Evolutionary conservation across 2,888 invertebrate genomes (phyloP), one percentile per base, ranked within the genome.

Genomic region (Drosophila bunnanda): DNA sequence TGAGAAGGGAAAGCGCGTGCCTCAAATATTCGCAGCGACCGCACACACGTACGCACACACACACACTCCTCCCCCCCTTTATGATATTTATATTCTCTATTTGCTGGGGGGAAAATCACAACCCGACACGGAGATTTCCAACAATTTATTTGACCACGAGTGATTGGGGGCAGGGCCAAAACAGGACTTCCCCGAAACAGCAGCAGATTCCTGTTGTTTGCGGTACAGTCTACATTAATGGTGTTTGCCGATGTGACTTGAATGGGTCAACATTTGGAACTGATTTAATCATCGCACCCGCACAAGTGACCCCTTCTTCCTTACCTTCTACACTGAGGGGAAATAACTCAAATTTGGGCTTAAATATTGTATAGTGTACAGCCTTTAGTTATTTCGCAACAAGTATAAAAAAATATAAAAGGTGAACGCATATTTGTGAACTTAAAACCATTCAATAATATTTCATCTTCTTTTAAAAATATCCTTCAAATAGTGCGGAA

Each of bases 231-330:
- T 48, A 39, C 48, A 68, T 56, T 67, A 67, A 55, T 67, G 68
- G 41, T 67, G 56, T 68, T 67, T 67, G 39, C 30, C 54, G 9
- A 10, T 66, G 55, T n/a, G 46, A 67, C 68, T 66, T 28, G 54
- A 46, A 44, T 34, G 68, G n/a, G 34, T 6, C 39, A 6, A 28
- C 55, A 36, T 44, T 71, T 44, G 28, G 9, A 46, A 17, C 41
- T 67, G 56, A 56, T 55, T 68, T 56, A 68, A 67, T 67, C 67
- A 67, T 46, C 32, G 25, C 67, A 22, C 32, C 12, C 10, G 39
- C 25, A 20, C 48, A 41, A 20, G 41, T 2, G 8, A 13, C 25
- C 64, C 20, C n/a, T 34, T 36, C 34, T 20, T 12, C 17, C 15
- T 3, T 25, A 9, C 9, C 2, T 2, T 7, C 6, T 12, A 15